Evolutionary conservation across 2,797 vertebrate genomes (phyloP), one percentile per base, ranked within the genome.

Genomic region (Sciaenops ocellatus): DNA sequence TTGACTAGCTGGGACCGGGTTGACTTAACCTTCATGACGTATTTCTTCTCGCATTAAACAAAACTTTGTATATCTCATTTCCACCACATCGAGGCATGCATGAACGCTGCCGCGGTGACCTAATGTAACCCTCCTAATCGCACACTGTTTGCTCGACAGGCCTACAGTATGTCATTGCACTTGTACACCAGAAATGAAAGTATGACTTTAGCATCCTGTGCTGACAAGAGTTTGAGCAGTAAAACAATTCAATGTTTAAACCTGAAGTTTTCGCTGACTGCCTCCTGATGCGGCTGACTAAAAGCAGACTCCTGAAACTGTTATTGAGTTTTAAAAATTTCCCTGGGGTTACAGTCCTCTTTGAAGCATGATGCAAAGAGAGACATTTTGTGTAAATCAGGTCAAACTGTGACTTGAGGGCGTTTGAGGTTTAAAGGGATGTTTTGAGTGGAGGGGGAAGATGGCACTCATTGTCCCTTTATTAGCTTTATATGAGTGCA

Each of bases 311-410:
- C 74, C 71, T 76, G 24, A 72, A 79, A 71, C 34, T 4, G 34
- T 38, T 38, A 38, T 34, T 34, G 34, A 38, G 34, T 38, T 38
- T 38, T 0, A 9, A 50, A 63, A 81, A 44, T 46, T 5, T 41
- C 67, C 85, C 60, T 20, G 0, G 3, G 60, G 79, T 70, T 41
- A 22, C 26, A 56, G 5, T 22, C 79, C 47, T 57, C 79, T 85
- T 82, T 83, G 83, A 82, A 82, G 83, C 38, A 63, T 34, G 13
- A 77, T 54, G 56, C 68, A 65, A 55, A 67, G 22, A 38, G 42
- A 70, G 69, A 78, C 73, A 59, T 65, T 80, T 74, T 62, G 48
- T 66, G 61, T 28, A 83, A 88, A 91, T 84, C 68, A 73, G 85
- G 75, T 85, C 86, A 86, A 13, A 76, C 44, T 6, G 0, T 66